Conservation (phyloP, 2,113 vertebrate genomes). For the Callorhinus ursinus region DNA sequence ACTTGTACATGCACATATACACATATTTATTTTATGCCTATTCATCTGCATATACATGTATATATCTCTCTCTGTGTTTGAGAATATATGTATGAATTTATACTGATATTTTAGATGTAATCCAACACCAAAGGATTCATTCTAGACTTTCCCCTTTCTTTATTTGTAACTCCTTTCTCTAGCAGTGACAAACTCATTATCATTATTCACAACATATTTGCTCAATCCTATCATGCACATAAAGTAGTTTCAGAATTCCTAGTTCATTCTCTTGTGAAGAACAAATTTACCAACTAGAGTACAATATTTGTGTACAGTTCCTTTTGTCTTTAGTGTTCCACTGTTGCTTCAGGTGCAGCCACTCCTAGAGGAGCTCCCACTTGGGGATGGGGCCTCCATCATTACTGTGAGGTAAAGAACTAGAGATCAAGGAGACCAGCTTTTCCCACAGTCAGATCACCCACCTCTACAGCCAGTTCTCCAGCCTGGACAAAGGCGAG, state of each 20-base stretch:
- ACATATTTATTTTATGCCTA: not conserved
- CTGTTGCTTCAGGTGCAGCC: not conserved
- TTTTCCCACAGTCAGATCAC: conserved; percentile 90
- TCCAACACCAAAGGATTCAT: not conserved
- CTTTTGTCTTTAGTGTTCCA: not conserved
- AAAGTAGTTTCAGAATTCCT: not conserved
- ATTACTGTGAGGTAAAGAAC: conserved; percentile 90
- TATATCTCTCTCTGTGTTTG: not conserved
- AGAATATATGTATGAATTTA: not conserved
- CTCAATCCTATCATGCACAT: not conserved
- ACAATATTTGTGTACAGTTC: not conserved
- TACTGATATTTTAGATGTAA: not conserved
- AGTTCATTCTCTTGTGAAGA: conserved; percentile 13
- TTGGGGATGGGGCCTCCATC: conserved; percentile 89
- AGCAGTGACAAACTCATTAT: not conserved
- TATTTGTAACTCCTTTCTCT: conserved; percentile 21
- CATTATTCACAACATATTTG: not conserved
- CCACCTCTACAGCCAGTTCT: conserved; percentile 87
- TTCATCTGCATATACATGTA: not conserved
- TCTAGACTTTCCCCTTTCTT: not conserved
- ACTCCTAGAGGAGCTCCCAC: not conserved
- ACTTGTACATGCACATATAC: not conserved
- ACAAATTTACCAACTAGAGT: not conserved
- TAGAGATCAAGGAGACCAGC: conserved; percentile 71
- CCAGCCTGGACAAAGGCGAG: conserved; percentile 88